Evolutionary conservation across 2,113 vertebrate genomes (phyloP).

Genomic region (Morphnarchus princeps): DNA sequence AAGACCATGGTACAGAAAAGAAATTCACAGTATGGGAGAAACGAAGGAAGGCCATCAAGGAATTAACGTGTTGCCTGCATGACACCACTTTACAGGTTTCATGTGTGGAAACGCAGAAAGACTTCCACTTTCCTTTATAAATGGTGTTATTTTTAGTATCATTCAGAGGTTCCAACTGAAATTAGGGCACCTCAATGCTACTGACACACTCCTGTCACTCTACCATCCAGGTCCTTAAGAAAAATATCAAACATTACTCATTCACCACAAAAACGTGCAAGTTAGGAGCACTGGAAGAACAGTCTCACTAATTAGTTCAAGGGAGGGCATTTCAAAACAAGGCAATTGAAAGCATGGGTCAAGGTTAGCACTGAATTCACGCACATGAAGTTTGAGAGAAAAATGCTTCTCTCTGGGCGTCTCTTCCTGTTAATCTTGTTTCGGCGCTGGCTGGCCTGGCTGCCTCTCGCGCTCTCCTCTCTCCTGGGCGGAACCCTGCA

Average conservation of each 20-base stretch:
- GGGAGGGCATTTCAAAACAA: not conserved
- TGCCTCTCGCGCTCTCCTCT: not conserved
- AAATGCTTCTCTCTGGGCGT: not conserved
- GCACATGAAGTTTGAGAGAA: not conserved
- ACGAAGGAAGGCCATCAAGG: accelerated
- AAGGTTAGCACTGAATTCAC: not conserved
- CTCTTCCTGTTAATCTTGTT: not conserved
- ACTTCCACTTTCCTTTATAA: not conserved
- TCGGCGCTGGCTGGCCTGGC: not conserved
- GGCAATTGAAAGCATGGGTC: not conserved
- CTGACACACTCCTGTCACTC: not conserved
- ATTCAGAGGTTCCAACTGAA: not conserved
- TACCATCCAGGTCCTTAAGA: not conserved
- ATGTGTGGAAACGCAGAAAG: not conserved
- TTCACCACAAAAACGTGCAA: not conserved
- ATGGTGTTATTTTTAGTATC: not conserved
- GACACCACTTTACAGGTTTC: not conserved
- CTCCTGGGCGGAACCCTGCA: conserved; percentile 16
- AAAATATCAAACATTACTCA: not conserved
- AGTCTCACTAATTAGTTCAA: not conserved
- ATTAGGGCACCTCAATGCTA: accelerated
- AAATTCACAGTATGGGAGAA: not conserved
- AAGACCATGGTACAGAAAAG: not conserved
- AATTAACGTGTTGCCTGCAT: not conserved
- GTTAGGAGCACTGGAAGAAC: not conserved